phyloP scores from a whole-genome alignment of 1,140 invertebrate genomes.

The Drosophila novamexicana region DNA sequence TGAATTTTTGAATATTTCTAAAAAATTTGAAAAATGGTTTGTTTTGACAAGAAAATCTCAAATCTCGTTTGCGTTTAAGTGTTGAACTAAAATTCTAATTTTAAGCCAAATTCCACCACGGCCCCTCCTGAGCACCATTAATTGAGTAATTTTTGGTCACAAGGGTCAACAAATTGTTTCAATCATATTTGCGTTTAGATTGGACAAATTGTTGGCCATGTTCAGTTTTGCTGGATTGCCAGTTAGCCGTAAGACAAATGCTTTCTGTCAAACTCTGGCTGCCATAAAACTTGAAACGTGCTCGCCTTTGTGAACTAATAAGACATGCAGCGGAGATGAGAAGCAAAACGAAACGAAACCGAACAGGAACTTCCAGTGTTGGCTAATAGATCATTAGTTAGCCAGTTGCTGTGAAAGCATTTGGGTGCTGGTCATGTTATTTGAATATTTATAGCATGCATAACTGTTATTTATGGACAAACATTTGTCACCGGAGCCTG shows the following conservation, averaged over 20 bases:
- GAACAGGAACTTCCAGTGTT: conserved; percentile 44
- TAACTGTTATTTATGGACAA: conserved; percentile 73
- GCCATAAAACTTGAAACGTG: conserved; percentile 77
- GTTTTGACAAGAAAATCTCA: background rate
- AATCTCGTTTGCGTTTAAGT: background rate
- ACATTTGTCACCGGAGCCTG: conserved; percentile 63
- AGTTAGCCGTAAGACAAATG: conserved; percentile 54
- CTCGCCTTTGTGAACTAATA: conserved; percentile 71
- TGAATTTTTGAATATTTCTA: too few species aligned
- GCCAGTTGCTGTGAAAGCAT: conserved; percentile 61
- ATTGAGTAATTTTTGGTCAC: conserved; percentile 25
- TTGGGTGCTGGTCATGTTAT: conserved; percentile 57
- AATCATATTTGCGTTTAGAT: conserved; percentile 62
- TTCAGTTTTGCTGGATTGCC: conserved; percentile 30
- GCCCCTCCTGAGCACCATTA: background rate
- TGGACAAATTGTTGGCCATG: conserved; percentile 64
- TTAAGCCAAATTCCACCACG: background rate
- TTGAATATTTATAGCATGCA: conserved; percentile 81
- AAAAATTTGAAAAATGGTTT: too few species aligned
- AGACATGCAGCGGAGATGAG: conserved; percentile 64
- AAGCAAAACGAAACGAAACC: conserved; percentile 18
- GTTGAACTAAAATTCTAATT: too few species aligned
- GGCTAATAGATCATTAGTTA: conserved; percentile 80
- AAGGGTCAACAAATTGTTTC: conserved; percentile 58
- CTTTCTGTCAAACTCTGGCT: conserved; percentile 52